Base-by-base conservation (phyloP, 2,888 invertebrate species). In the Anarsia innoxiella region DNA sequence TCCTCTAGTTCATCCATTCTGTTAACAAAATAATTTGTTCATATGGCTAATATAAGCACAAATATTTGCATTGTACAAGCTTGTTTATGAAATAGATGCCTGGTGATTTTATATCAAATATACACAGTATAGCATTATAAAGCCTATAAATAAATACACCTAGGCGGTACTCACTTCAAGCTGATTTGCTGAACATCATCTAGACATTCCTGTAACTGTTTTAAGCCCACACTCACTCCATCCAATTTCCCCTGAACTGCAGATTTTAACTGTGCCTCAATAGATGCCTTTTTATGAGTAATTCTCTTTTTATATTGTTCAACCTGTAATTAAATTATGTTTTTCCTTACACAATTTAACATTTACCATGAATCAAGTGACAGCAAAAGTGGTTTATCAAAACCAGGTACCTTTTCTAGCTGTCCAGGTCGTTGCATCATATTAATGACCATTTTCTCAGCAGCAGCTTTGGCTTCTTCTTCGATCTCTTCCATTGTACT, bases 231-330 rank as follows among this genome's bases (percentile, higher is more conserved):
- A 52, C 94, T 90, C 0, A 99, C 98, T 1, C 97, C 98, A 76
- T 99, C 99, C 37, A 99, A 80, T 76, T 99, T 98, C 45, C 97
- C 96, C 72, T 99, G 98, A 86, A 99, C 96, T 1, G 97, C 97
- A n/a, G 98, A 97, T 78, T 99, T 98, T 12, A 99, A 69, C 88
- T 96, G 93, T 1, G 96, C 95, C 71, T 97, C 97, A 5, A 96
- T 95, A 2, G 96, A 95, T 1, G 93, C 93, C 83, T 96, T 93
- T 53, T 93, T 93, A 40, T 93, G 87, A 6, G 89, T 87, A 42
- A 92, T 90, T 53, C 92, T 79, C 47, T 90, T 88, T 66, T 91
- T 92, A 54, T 91, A 92, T 61, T 93, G 92, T 56, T 93, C 93
- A 3, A 93, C 90, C 88, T 90, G 36, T 28, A 28, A 28, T 12